Conservation (phyloP, 2,797 vertebrate genomes). For the Rhincodon typus region DNA sequence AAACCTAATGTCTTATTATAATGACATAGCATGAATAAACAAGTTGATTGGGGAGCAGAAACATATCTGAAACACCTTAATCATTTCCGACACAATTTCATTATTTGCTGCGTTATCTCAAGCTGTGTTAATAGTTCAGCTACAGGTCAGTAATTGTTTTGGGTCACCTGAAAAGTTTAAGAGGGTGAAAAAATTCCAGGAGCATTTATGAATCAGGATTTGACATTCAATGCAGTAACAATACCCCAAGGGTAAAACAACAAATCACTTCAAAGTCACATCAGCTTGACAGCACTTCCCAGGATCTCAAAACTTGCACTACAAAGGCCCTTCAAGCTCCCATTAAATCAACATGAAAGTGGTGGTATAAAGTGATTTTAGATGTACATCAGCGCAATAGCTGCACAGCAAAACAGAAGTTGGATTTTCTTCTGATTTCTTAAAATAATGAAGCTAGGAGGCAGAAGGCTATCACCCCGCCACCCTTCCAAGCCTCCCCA, state of each 20-base stretch:
- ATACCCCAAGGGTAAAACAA: not conserved
- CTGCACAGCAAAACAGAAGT: not conserved
- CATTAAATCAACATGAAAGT: not conserved
- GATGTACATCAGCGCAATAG: not conserved
- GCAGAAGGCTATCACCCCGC: not conserved
- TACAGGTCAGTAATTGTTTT: not conserved
- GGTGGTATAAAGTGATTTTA: not conserved
- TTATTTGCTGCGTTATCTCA: not conserved
- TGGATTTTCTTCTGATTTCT: not conserved
- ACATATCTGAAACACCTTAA: not conserved
- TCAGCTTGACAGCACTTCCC: not conserved
- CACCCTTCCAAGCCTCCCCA: too few relatives aligned
- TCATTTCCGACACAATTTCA: not conserved
- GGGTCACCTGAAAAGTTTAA: not conserved
- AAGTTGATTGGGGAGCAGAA: not conserved
- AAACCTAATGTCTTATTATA: not conserved
- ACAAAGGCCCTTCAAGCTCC: not conserved
- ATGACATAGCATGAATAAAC: not conserved
- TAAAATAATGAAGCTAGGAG: not conserved
- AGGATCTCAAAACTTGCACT: not conserved
- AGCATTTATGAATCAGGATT: not conserved
- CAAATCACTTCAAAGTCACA: not conserved
- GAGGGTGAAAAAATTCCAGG: not conserved
- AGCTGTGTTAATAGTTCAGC: not conserved
- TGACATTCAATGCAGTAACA: not conserved